phyloP scores from a whole-genome alignment of 2,888 invertebrate genomes.

The Cheilosia vulpina region DNA sequence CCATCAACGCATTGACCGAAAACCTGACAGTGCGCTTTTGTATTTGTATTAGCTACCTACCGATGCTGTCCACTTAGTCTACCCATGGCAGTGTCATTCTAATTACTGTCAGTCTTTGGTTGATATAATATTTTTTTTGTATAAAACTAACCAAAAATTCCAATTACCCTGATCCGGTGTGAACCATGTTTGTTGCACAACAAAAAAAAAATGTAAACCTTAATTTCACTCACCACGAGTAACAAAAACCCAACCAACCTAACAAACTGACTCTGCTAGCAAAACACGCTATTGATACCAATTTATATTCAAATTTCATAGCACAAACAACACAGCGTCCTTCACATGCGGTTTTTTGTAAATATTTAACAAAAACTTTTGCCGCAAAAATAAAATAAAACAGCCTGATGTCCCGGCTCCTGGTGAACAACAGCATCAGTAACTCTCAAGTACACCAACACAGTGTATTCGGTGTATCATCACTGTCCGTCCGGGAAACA shows the following conservation, averaged over 20 bases:
- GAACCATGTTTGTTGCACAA: not conserved
- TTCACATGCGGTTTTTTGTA: conserved; percentile 57
- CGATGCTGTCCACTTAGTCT: no score
- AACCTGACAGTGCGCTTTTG: no score
- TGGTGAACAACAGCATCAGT: conserved; percentile 43
- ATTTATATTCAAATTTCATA: conserved; percentile 59
- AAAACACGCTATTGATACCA: conserved; percentile 45
- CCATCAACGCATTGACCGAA: no score
- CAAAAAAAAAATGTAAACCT: conserved; percentile 10
- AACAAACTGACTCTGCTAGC: conserved; percentile 4
- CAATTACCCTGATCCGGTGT: not conserved
- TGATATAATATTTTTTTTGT: not conserved
- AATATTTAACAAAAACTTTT: conserved; percentile 52
- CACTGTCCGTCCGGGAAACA: conserved; percentile 32
- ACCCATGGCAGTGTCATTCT: no score
- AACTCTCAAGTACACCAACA: conserved; percentile 56
- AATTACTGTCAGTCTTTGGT: no score
- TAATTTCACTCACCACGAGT: conserved; percentile 11
- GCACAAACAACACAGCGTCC: conserved; percentile 29
- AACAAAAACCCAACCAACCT: conserved; percentile 2
- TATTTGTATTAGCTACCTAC: no score
- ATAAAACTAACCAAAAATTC: conserved; percentile 2
- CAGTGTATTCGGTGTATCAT: conserved; percentile 34
- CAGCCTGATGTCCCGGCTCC: not conserved
- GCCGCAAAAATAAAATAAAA: conserved; percentile 3